Percentiles rank a stretch among this genome's conserved stretches.
Evolutionary conservation across 2,797 vertebrate genomes (phyloP).

Genomic region (Eidolon dupreanum): DNA sequence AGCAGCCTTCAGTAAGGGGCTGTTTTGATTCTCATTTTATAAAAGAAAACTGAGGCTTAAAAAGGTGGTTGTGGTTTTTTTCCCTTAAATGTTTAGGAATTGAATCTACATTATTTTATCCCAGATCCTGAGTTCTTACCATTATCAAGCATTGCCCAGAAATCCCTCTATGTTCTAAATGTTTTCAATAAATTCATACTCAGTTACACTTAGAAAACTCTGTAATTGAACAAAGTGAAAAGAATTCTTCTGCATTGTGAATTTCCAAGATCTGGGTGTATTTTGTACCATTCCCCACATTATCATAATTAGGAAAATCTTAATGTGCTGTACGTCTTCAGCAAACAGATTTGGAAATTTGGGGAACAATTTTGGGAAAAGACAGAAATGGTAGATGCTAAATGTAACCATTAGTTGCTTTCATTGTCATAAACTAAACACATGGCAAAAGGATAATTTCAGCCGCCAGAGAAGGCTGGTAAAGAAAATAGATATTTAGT

Average conservation of each 20-base stretch:
- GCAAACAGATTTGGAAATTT: not conserved
- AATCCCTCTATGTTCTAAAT: not conserved
- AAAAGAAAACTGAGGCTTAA: not conserved
- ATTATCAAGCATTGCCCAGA: not conserved
- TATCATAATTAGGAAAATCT: not conserved
- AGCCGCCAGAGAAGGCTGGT: not conserved
- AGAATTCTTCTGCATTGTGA: not conserved
- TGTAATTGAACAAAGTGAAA: not conserved
- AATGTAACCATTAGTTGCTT: not conserved
- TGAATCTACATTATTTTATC: not conserved
- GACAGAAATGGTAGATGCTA: not conserved
- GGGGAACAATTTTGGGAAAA: not conserved
- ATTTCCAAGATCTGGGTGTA: not conserved
- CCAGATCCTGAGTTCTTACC: not conserved
- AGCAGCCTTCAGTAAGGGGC: not conserved
- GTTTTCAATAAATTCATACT: not conserved
- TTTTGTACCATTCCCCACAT: not conserved
- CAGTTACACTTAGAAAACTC: not conserved
- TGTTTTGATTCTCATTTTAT: not conserved
- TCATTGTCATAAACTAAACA: not conserved
- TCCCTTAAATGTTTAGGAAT: not conserved
- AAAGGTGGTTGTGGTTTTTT: not conserved
- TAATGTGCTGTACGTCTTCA: not conserved
- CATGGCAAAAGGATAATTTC: not conserved
- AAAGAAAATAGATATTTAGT: not conserved